Conservation (phyloP, 2,888 invertebrate species). For the Tiphia femorata region DNA sequence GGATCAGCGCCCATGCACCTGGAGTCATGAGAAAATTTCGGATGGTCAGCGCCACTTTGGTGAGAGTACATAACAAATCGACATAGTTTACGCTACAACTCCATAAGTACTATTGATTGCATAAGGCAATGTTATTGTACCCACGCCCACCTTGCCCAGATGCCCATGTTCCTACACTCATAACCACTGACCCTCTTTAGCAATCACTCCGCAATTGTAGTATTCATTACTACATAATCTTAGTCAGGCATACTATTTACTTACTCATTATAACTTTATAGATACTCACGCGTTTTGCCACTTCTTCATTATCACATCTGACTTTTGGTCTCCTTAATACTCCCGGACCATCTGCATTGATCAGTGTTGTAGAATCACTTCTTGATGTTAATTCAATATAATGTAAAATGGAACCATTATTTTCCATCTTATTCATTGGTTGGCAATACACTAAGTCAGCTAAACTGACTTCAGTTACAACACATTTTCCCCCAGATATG, state of each 20-base stretch:
- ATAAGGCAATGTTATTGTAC: too few species aligned
- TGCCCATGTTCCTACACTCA: too few species aligned
- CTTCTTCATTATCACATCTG: conserved; percentile 79
- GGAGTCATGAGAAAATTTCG: too few species aligned
- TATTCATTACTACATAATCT: too few species aligned
- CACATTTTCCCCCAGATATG: conserved; percentile 65
- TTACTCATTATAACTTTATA: not conserved
- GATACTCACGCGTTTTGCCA: conserved; percentile 76
- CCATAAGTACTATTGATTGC: too few species aligned
- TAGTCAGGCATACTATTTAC: not conserved
- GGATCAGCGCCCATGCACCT: too few species aligned
- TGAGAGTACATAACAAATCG: too few species aligned
- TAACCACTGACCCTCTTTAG: too few species aligned
- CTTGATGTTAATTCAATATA: conserved; percentile 79
- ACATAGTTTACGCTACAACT: too few species aligned
- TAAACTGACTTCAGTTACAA: conserved; percentile 63
- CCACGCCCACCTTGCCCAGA: too few species aligned
- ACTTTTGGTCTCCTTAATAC: conserved; percentile 80
- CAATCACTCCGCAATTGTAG: too few species aligned
- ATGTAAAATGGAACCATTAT: conserved; percentile 70
- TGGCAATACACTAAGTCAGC: conserved; percentile 77
- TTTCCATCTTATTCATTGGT: conserved; percentile 71
- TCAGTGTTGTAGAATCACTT: conserved; percentile 62
- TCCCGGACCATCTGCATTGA: conserved; percentile 70
- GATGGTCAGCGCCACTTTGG: too few species aligned